phyloP scores from a whole-genome alignment of 2,113 vertebrate species.

The Macquaria australasica region DNA sequence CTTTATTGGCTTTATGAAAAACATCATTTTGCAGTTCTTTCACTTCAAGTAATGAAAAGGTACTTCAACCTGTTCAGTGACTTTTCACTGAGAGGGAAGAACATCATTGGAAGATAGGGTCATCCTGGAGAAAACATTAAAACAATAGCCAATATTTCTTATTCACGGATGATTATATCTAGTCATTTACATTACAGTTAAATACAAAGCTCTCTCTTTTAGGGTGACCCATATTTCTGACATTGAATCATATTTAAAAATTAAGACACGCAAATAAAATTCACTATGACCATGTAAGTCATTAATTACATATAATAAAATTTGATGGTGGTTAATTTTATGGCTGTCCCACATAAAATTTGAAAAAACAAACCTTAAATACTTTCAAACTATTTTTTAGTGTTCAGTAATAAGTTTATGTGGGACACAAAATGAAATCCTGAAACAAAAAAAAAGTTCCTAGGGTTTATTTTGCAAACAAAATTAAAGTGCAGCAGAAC shows the following conservation, averaged over 20 bases:
- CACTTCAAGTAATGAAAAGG: conserved; percentile 16
- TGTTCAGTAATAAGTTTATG: neutral
- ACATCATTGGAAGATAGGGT: neutral
- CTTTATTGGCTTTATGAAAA: conserved; percentile 27
- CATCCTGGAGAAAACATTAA: neutral
- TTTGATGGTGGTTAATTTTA: neutral
- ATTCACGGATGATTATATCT: conserved; percentile 5
- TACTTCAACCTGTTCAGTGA: neutral
- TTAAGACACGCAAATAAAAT: neutral
- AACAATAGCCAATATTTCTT: conserved; percentile 32
- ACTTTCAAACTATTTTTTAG: neutral
- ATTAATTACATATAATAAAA: neutral
- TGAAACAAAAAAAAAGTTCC: neutral
- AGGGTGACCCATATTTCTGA: neutral
- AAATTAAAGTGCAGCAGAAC: conserved; percentile 33
- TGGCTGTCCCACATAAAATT: neutral
- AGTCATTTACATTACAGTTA: conserved; percentile 36
- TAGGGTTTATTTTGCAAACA: neutral
- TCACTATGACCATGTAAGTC: neutral
- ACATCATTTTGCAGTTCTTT: neutral
- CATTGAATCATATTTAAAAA: neutral
- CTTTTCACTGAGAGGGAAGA: conserved; percentile 14
- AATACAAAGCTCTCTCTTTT: conserved; percentile 10
- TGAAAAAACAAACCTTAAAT: neutral
- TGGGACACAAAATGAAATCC: too few relatives aligned